These are phyloP conservation scores for Urosaurus nigricauda DNA, from an alignment of 2,797 vertebrate genomes.

Conservation along the genomic window DNA sequence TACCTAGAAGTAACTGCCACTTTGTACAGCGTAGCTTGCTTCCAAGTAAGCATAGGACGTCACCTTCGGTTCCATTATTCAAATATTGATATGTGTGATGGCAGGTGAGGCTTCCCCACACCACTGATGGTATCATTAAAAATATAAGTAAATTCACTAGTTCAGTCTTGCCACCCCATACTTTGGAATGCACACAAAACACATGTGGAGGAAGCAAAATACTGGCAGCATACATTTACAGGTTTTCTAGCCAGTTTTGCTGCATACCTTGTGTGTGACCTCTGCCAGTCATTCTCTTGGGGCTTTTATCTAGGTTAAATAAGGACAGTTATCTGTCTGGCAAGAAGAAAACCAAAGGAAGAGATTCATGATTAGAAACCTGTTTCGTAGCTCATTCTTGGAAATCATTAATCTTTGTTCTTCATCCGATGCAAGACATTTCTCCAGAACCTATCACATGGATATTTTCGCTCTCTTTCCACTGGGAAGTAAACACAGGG, in stretches of 20 bases:
- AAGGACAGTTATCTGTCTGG: constrained; percentile 37
- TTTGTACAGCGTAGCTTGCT: background rate
- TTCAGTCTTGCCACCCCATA: too few relatives aligned
- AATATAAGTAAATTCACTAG: background rate
- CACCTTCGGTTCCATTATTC: background rate
- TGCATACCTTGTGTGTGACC: constrained; percentile 35
- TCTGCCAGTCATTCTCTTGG: background rate
- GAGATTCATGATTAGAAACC: constrained; percentile 39
- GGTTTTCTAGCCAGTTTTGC: constrained; percentile 12
- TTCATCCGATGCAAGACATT: constrained; percentile 24
- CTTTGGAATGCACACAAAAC: background rate
- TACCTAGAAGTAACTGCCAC: background rate
- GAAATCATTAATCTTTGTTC: constrained; percentile 35
- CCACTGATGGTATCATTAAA: background rate
- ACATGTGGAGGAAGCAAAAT: background rate
- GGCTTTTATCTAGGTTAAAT: constrained; percentile 26
- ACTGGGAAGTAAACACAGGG: background rate
- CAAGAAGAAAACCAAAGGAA: constrained; percentile 19
- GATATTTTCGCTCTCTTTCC: constrained; percentile 29
- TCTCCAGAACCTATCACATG: background rate
- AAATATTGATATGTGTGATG: background rate
- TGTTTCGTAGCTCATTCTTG: constrained; percentile 18
- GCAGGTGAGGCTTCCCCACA: background rate
- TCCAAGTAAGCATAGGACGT: background rate
- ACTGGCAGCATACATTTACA: background rate